phyloP scores from a whole-genome alignment of 37 sponge, comb jelly and placozoan species.

The Geodia barretti region DNA sequence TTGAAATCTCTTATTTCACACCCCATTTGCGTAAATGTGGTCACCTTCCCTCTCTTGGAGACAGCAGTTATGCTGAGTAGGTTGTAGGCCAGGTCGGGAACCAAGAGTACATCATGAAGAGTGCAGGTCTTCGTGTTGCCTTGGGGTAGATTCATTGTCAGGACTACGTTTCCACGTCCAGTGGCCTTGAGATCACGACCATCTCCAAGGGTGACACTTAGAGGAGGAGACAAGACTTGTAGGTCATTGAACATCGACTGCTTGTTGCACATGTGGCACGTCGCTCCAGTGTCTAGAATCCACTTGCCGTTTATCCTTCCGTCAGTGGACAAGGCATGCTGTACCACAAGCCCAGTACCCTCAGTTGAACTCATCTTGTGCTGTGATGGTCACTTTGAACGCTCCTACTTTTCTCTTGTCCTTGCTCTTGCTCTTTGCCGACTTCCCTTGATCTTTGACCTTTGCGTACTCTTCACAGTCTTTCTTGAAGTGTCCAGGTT shows the following conservation, averaged over 20 bases:
- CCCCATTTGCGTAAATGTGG: slow-evolving; percentile 21
- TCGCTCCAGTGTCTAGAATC: slow-evolving; percentile 68
- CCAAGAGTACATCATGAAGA: slow-evolving; percentile 50
- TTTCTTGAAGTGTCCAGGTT: slow-evolving; percentile 27
- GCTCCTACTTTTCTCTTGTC: slow-evolving; percentile 32
- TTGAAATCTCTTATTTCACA: slow-evolving; percentile 20
- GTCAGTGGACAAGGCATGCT: slow-evolving; percentile 20
- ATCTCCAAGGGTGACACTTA: slow-evolving; percentile 34
- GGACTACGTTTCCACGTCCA: slow-evolving; percentile 27
- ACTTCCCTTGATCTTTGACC: slow-evolving; percentile 3
- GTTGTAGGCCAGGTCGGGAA: slow-evolving; percentile 48
- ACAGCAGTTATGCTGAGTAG: slow-evolving; percentile 47
- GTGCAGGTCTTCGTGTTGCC: slow-evolving; percentile 14
- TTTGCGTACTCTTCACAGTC: slow-evolving; percentile 32
- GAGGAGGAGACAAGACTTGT: neutral
- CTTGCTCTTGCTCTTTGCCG: slow-evolving; percentile 16
- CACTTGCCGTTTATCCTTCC: slow-evolving; percentile 2
- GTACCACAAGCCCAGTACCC: slow-evolving; percentile 34
- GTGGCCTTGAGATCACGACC: slow-evolving; percentile 27
- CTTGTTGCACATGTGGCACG: slow-evolving; percentile 44
- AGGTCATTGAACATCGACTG: slow-evolving; percentile 3
- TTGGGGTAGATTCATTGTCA: slow-evolving; percentile 20
- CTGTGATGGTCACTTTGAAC: slow-evolving; percentile 36
- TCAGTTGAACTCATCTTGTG: slow-evolving; percentile 31
- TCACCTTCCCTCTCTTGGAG: slow-evolving; percentile 28